Base-by-base conservation (phyloP, 2,113 vertebrate species). In the Clarias macrocephalus region DNA sequence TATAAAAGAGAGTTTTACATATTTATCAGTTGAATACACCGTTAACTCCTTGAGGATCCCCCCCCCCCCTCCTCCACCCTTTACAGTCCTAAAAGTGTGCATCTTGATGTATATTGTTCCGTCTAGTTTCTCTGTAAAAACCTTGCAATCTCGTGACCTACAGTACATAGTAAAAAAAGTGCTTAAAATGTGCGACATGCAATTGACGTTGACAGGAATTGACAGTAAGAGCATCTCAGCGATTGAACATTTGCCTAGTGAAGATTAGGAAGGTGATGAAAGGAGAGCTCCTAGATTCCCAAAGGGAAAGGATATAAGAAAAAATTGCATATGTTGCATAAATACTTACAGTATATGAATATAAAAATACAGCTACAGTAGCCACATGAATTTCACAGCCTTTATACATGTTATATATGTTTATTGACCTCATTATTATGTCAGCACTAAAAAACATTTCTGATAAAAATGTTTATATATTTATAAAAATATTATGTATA, bases 261-360 rank as follows among this genome's bases (percentile, higher is more conserved):
- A 80, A 59, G n/a, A 80, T 57, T 57, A 19, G 13, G 25, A 79
- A 57, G 52, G 54, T 80, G 76, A 80, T 80, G 52, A 80, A 80
- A 30, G 52, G n/a, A 80, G 77, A 33, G 54, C 25, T 80, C n/a
- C 5, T 54, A 56, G 54, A 80, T 59, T 28, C 15, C n/a, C 11
- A 57, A 79, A 80, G n/a, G n/a, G 3, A n/a, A n/a, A 52, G 6
- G 23, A 48, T n/a, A 21, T 52, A 33, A 33, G 37, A 70, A 54
- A 52, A 54, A 73, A 72, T 5, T 48, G 48, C 48, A 48, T 8
- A 1, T 28, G 21, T 54, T 79, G 25, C 7, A 8, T 48, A 48
- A 48, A 48, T 57, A 30, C 15, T 79, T 1, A 37, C 33, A 37
- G 33, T 37, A 13, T 23, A 23, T 23, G 11, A 75, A 52, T 25